phyloP scores from a whole-genome alignment of 53 echinoderm and acorn worm genomes.

The Paelopatides confundens region DNA sequence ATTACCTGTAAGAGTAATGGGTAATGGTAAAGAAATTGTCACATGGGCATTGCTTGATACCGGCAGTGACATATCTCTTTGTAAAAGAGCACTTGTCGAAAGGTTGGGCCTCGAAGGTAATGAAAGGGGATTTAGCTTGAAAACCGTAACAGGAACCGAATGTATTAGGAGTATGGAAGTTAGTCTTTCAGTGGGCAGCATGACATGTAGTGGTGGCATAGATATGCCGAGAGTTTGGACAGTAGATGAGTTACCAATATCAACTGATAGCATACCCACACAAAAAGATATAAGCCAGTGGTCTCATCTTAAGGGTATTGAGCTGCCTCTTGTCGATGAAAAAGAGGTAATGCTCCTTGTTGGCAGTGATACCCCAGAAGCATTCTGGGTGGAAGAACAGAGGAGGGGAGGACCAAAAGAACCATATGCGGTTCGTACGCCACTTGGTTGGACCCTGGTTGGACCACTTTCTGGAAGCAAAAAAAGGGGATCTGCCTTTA shows the following conservation, averaged over 20 bases:
- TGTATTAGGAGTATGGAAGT: neutral
- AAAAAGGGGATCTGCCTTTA: no score
- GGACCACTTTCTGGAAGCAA: no score
- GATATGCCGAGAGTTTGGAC: constrained; percentile 37
- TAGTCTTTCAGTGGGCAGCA: neutral
- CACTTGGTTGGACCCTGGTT: no score
- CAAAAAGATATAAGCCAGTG: constrained; percentile 36
- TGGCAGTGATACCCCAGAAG: constrained; percentile 55
- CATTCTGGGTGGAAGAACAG: constrained; percentile 57
- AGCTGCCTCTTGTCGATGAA: neutral
- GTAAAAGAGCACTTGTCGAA: constrained; percentile 48
- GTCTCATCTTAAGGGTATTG: constrained; percentile 44
- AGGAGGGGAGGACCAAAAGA: constrained; percentile 50
- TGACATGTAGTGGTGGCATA: neutral
- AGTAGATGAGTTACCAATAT: constrained; percentile 54
- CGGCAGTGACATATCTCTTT: constrained; percentile 59
- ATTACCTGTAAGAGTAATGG: no score
- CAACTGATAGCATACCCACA: constrained; percentile 3
- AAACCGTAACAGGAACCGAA: neutral
- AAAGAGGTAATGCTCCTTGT: constrained; percentile 33
- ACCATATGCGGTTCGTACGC: constrained; percentile 48
- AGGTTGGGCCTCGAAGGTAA: constrained; percentile 20
- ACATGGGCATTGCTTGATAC: constrained; percentile 40
- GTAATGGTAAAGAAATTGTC: no score
- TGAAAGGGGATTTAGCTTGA: neutral